Percentiles rank a stretch among this genome's conserved stretches.
phyloP scores from a whole-genome alignment of 64 coral and sea anemone genomes.

The Anthopleura sola region DNA sequence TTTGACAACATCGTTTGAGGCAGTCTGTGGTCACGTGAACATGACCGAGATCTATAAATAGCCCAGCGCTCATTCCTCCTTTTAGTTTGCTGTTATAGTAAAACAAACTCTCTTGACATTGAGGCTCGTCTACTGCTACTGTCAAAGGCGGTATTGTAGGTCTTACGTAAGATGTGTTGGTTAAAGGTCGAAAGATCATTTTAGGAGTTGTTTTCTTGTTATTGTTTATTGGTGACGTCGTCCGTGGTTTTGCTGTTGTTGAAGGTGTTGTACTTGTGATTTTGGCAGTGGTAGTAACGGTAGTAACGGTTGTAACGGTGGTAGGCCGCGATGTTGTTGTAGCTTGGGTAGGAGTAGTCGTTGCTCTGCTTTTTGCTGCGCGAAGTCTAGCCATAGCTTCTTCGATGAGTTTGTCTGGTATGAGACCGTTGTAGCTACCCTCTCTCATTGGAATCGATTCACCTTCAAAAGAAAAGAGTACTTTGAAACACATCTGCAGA shows the following conservation, averaged over 20 bases:
- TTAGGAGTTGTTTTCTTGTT: not conserved
- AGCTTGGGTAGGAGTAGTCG: conserved; percentile 5
- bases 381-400: conserved; percentile 31
- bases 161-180: not conserved
- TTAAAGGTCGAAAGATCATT: not conserved
- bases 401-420: conserved; percentile 72
- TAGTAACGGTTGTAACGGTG: conserved; percentile 12
- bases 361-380: not conserved
- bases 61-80: conserved; percentile 75
- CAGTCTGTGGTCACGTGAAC: conserved; percentile 60
- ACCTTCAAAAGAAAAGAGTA: conserved; percentile 29
- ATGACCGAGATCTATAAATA: conserved; percentile 72
- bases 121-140: conserved; percentile 40
- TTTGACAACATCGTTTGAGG: conserved; percentile 79
- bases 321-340: conserved; percentile 10
- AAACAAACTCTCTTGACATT: conserved; percentile 82
- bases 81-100: conserved; percentile 73
- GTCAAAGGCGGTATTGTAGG: conserved; percentile 23
- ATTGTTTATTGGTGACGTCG: conserved; percentile 4
- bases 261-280: not conserved
- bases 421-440: conserved; percentile 76
- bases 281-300: conserved; percentile 3
- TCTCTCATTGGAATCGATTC: conserved; percentile 73
- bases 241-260: conserved; percentile 6
- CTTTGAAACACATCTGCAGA: not conserved